Conservation (phyloP, 2,113 vertebrate species). For the Eulemur rufifrons region DNA sequence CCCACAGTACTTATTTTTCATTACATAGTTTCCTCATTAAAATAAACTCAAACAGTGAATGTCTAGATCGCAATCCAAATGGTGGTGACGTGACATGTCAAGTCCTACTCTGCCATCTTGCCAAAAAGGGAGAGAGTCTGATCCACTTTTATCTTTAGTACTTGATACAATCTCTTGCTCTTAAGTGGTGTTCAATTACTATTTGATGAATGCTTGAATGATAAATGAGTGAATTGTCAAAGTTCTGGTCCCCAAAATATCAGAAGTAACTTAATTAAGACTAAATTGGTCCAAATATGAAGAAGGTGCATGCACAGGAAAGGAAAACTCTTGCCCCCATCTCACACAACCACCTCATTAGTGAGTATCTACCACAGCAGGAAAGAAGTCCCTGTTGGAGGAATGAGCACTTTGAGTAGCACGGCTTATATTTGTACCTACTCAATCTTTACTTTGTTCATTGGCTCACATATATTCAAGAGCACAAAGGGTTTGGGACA, state of each 20-base stretch:
- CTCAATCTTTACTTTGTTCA: background rate
- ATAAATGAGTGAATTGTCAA: background rate
- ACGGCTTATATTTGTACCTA: background rate
- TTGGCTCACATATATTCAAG: background rate
- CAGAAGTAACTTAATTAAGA: background rate
- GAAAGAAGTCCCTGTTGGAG: background rate
- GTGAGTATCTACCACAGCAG: background rate
- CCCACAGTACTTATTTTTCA: background rate
- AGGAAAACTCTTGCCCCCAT: background rate
- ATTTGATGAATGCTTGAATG: background rate
- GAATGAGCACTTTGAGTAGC: background rate
- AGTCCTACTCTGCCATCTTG: slow-evolving; percentile 91
- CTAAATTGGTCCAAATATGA: background rate
- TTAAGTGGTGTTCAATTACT: background rate
- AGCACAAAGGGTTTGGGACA: background rate
- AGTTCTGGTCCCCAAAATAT: background rate
- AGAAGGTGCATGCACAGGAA: background rate
- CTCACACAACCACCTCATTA: background rate
- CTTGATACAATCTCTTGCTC: background rate
- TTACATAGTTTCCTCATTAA: slow-evolving; percentile 83
- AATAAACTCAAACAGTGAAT: slow-evolving; percentile 92
- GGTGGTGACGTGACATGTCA: slow-evolving; percentile 90
- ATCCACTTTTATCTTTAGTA: background rate
- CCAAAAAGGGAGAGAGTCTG: background rate
- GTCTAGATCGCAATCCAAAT: slow-evolving; percentile 89